Conservation (phyloP, 2,888 invertebrate genomes). For the Hecatera dysodea region DNA sequence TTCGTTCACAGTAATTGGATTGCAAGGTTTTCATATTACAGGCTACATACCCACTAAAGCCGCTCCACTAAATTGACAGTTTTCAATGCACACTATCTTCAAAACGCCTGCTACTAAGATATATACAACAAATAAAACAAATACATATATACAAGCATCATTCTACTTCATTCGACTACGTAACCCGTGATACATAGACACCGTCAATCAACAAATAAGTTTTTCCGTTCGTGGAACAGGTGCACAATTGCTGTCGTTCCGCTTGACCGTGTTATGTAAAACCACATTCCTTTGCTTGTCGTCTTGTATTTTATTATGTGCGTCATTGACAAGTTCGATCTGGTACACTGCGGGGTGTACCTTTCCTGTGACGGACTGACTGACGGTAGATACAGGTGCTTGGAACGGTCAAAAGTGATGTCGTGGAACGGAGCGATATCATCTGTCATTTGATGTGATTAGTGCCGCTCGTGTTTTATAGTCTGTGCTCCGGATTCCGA, state of each 20-base stretch:
- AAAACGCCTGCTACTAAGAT: constrained; percentile 5
- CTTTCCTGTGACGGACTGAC: constrained; percentile 66
- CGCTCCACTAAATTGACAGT: constrained; percentile 5
- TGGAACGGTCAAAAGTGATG: constrained; percentile 63
- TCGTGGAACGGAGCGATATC: constrained; percentile 76
- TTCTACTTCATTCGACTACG: neutral
- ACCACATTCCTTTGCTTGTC: constrained; percentile 58
- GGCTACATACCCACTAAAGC: no score
- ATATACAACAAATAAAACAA: no score
- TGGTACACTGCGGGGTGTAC: constrained; percentile 76
- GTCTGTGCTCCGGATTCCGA: constrained; percentile 51
- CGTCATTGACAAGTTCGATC: constrained; percentile 75
- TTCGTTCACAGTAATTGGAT: no score
- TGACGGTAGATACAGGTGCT: constrained; percentile 74
- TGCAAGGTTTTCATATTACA: no score
- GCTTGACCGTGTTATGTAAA: constrained; percentile 63
- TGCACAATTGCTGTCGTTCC: constrained; percentile 58
- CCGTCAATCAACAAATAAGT: constrained; percentile 49
- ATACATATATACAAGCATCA: neutral
- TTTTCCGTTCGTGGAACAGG: constrained; percentile 60
- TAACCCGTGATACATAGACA: constrained; percentile 32
- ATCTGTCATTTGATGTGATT: constrained; percentile 79
- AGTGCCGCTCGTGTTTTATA: constrained; percentile 75
- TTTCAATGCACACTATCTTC: constrained; percentile 2
- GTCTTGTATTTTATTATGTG: constrained; percentile 68